Evolutionary conservation across 2,113 vertebrate genomes (phyloP), one percentile per base, ranked within the genome.

Genomic region (Rousettus leschenaultii): DNA sequence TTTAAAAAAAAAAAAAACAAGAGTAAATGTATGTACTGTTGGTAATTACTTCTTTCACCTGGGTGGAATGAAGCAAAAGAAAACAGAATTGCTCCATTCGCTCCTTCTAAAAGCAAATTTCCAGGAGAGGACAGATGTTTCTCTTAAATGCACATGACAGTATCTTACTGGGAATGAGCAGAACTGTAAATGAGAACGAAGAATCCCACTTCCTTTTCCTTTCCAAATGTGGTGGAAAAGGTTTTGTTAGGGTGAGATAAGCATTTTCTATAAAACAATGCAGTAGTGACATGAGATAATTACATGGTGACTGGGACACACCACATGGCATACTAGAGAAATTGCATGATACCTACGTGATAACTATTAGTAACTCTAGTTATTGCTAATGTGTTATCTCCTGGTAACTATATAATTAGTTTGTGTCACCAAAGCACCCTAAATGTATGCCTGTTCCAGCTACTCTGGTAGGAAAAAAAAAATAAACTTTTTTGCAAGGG

Each of bases 401-500:
- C 91, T 93, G 93, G 94, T 96, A 96, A 80, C 97, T 95, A 45
- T 96, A 68, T 96, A 97, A 97, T 97, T 97, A 95, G 82, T 97
- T 91, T 68, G 93, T 96, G 82, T 79, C 89, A 97, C 97, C 94
- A 98, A 92, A 94, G 95, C 91, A 97, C 68, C 38, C 85, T 66
- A 10, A 51, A 79, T 0, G 0, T 95, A 53, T 6, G 85, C 94
- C 80, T 97, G 43, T 96, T 98, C 87, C 21, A 98, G 97, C 97
- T 98, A 97, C 95, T 97, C 75, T 95, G 66, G 74, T 94, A 98
- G 45, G 45, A 7, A 38, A 51, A 51, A 48, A 59, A 97, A 94
- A 95, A 97, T 89, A 97, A 97, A 98, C 95, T 98, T 96, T 98
- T 97, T 97, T 97, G 93, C 92, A 98, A 97, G 68, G 86, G 91